Base-by-base conservation (phyloP, 2,888 invertebrate genomes). In the Apantesis nais region DNA sequence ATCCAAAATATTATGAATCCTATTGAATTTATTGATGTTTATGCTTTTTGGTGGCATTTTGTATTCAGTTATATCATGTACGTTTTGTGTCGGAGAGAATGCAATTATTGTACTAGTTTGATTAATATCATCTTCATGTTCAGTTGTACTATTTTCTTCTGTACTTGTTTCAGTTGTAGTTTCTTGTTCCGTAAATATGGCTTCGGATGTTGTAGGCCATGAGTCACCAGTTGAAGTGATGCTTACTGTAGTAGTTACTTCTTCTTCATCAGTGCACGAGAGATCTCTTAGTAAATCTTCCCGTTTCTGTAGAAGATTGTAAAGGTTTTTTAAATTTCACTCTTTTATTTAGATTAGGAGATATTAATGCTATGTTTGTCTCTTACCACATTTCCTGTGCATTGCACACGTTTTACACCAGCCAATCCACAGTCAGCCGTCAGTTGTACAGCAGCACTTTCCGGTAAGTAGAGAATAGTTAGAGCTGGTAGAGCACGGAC, bases 361-460 rank as follows among this genome's bases (percentile, higher is more conserved):
- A 14, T 11, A 41, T 16, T 7, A 39, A 22, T 14, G 39, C 0
- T 29, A 39, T 12, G 9, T 22, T 41, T 19, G 12, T 39, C 39
- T 73, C 95, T 94, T 94, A 97, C 97, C 95, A 97, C 96, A 89
- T 97, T 96, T 82, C 97, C 97, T 84, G 96, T 97, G 89, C 97
- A 97, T 77, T 97, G 96, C 72, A 97, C 96, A 75, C 97, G 95
- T 85, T 97, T 96, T 5, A 97, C 96, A 19, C 97, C 97, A 74
- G 97, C 97, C 74, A 97, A 90, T 67, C 97, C 97, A 82, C 97
- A 97, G 87, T 97, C 97, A 41, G 97, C 96, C 58, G 97, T 97
- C 70, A 97, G 93, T 88, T 97, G 97, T 67, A 97, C 96, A 64
- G 97, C 97, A 52, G 97, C 97, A 86, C 97, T 97, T 86, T 97